These are phyloP conservation scores for Isotomurus palustris DNA, from an alignment of 2,888 invertebrate genomes.

Conservation along the genomic window DNA sequence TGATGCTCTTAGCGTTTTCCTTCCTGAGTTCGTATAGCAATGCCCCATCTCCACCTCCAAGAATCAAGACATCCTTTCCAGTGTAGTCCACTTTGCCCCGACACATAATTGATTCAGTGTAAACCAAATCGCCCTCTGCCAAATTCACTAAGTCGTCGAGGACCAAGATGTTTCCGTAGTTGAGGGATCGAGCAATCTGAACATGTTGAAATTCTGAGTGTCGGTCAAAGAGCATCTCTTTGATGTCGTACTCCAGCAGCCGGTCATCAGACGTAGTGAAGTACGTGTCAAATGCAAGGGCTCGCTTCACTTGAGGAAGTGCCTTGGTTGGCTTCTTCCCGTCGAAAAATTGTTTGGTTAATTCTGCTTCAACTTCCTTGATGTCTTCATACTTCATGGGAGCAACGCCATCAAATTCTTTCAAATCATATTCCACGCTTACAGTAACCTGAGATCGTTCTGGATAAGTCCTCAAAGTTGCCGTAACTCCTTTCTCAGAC, in stretches of 20 bases:
- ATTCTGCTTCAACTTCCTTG: constrained; percentile 13
- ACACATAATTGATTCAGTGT: constrained; percentile 86
- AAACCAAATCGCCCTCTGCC: constrained; percentile 83
- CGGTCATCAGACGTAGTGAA: constrained; percentile 65
- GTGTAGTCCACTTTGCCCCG: constrained; percentile 73
- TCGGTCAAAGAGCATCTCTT: constrained; percentile 72
- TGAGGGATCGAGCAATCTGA: constrained; percentile 82
- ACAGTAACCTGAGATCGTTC: constrained; percentile 9
- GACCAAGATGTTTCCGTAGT: constrained; percentile 81
- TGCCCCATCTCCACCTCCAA: constrained; percentile 91
- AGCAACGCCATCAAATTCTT: not conserved
- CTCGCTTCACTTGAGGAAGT: constrained; percentile 22
- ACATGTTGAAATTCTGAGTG: constrained; percentile 82
- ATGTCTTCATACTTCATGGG: constrained; percentile 12
- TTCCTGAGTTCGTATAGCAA: constrained; percentile 80
- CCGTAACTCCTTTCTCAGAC: constrained; percentile 15
- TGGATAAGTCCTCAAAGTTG: constrained; percentile 11
- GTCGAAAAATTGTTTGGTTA: constrained; percentile 11
- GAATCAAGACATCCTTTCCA: constrained; percentile 82
- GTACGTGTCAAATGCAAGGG: constrained; percentile 24
- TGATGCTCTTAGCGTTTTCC: constrained; percentile 80
- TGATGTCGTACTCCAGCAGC: constrained; percentile 84
- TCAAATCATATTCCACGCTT: constrained; percentile 22
- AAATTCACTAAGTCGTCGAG: constrained; percentile 80
- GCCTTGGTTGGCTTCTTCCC: constrained; percentile 19